phyloP scores from a whole-genome alignment of 2,888 invertebrate species.

The Lydus trimaculatus region DNA sequence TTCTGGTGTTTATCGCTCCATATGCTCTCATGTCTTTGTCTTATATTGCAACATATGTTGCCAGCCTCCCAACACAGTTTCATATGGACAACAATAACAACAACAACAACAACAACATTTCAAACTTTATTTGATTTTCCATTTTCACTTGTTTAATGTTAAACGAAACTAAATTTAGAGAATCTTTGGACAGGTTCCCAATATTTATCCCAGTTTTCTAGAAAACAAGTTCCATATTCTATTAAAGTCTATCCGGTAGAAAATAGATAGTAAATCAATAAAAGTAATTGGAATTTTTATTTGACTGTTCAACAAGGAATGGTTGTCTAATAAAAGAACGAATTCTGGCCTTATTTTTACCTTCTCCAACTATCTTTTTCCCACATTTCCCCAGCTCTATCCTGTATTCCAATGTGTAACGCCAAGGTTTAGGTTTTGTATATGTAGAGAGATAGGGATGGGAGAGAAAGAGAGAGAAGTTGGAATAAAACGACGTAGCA shows the following conservation, averaged over 20 bases:
- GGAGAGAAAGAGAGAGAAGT: constrained; percentile 5
- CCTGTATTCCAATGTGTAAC: neutral
- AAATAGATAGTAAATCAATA: constrained; percentile 43
- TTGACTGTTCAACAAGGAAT: constrained; percentile 42
- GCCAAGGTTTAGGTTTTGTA: neutral
- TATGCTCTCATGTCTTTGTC: constrained; percentile 34
- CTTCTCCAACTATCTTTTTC: neutral
- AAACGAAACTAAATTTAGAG: constrained; percentile 13
- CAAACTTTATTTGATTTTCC: constrained; percentile 30
- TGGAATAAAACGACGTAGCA: constrained; percentile 40
- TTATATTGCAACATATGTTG: constrained; percentile 39
- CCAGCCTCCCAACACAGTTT: constrained; percentile 35
- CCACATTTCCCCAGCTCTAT: neutral
- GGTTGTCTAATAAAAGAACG: constrained; percentile 43
- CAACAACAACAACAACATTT: too few species aligned
- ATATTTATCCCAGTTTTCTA: constrained; percentile 25
- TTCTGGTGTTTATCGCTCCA: constrained; percentile 22
- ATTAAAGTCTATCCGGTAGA: constrained; percentile 32
- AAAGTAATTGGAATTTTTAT: constrained; percentile 45
- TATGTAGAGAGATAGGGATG: neutral
- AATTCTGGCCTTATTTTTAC: constrained; percentile 13
- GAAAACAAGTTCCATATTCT: constrained; percentile 31
- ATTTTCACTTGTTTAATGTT: neutral
- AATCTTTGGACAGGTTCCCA: constrained; percentile 23
- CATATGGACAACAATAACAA: constrained; percentile 36